Evolutionary conservation across 2,888 invertebrate genomes (phyloP), one percentile per base, ranked within the genome.

Genomic region (Taenaris catops): DNA sequence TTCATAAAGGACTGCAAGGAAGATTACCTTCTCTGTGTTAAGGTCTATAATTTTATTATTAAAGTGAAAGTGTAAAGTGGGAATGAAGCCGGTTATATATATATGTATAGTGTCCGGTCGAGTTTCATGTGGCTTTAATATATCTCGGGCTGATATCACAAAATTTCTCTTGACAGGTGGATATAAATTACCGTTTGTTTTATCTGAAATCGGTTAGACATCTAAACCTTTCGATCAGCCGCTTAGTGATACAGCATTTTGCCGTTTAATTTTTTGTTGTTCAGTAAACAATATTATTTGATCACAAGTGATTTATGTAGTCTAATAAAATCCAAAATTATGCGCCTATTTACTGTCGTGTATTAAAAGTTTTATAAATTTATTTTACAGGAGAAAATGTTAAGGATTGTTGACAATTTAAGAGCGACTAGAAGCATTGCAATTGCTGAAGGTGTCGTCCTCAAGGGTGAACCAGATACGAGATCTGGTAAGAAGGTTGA

Each of bases 1-100:
- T 91, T 93, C 68, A 83, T 93, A 44, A 90, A 92, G 80, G 91
- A 91, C 58, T 94, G 94, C 72, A 86, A 89, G 53, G 91, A 89
- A 56, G 91, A 92, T 53, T 88, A 93, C 71, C 79, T 89, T 45
- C 65, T 91, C 55, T 94, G 94, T 84, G 87, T 93, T 57, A 94
- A 94, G 91, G 93, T 93, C 59, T 84, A 83, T 80, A 72, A 58
- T 63, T 55, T 55, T 53, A 55, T 57, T 62, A 58, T 51, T 59
- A 55, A 55, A 72, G 81, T 79, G 83, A 81, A 80, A 84, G 81
- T 81, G 84, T 43, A 49, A 35, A 55, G 63, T 65, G 63, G 50
- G 47, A 55, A 53, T 43, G 51, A 26, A 37, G 24, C 37, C 37
- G 37, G 31, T 26, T 38, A 49, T n/a, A n/a, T n/a, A n/a, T n/a